Evolutionary conservation across 2,888 invertebrate species (phyloP).

Genomic region (Athalia cordata): DNA sequence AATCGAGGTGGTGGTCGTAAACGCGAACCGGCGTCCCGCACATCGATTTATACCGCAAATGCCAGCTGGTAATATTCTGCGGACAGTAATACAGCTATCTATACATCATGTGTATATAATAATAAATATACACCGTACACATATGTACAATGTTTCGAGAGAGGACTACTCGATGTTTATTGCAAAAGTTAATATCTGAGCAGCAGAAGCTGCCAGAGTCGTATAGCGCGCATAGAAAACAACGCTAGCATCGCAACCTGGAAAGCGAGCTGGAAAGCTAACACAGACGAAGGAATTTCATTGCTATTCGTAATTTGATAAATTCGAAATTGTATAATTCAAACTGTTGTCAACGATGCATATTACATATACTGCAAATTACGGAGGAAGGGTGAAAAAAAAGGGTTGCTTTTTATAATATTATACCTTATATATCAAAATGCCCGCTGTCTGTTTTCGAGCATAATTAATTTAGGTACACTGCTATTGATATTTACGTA

Average conservation of each 20-base stretch:
- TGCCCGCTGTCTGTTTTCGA: background rate
- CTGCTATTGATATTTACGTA: background rate
- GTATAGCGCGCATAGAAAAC: background rate
- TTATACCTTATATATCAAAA: background rate
- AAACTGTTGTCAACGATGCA: too few relatives aligned
- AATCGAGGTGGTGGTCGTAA: background rate
- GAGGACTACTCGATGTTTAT: slow-evolving; percentile 4
- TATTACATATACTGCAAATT: background rate
- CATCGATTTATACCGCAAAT: slow-evolving; percentile 6
- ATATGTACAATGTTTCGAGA: background rate
- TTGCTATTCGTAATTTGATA: slow-evolving; percentile 20
- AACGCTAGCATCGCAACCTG: too few relatives aligned
- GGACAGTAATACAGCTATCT: too few relatives aligned
- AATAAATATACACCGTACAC: too few relatives aligned
- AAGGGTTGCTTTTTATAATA: background rate
- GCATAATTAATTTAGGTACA: slow-evolving; percentile 15
- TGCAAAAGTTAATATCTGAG: slow-evolving; percentile 10
- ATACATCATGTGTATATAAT: too few relatives aligned
- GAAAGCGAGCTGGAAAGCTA: too few relatives aligned
- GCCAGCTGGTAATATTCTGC: background rate
- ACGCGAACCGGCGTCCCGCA: background rate
- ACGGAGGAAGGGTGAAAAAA: background rate
- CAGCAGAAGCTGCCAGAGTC: background rate
- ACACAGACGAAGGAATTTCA: background rate
- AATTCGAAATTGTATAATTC: slow-evolving; percentile 4